Percentiles rank a stretch among this genome's conserved stretches.
Conservation (phyloP, 2,888 invertebrate genomes). For the Blomia tropicalis region DNA sequence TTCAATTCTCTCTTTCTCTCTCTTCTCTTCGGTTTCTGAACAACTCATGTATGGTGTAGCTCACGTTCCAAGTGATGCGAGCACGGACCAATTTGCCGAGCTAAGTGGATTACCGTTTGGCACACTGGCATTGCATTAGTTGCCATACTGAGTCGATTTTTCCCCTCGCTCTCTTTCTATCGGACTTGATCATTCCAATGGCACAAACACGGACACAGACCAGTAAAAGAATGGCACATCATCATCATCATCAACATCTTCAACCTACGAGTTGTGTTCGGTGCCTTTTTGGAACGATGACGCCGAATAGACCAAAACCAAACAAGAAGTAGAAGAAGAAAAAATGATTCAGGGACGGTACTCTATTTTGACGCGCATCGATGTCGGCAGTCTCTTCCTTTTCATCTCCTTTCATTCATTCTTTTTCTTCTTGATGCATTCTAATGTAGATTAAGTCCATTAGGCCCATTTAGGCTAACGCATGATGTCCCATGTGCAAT, state of each 20-base stretch:
- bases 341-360: background rate
- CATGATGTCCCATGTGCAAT: too few species aligned
- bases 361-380: conserved; percentile 2
- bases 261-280: too few species aligned
- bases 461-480: background rate
- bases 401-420: background rate
- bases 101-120: conserved; percentile 9
- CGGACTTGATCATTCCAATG: conserved; percentile 4
- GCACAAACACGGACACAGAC: too few species aligned
- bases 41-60: background rate
- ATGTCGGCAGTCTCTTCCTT: background rate
- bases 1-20: too few species aligned
- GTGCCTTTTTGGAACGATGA: too few species aligned
- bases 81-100: background rate
- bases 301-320: background rate
- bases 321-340: background rate
- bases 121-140: background rate
- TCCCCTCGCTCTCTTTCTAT: background rate
- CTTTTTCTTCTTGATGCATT: background rate
- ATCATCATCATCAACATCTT: too few species aligned
- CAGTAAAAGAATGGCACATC: too few species aligned
- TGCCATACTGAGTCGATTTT: background rate
- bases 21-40: too few species aligned
- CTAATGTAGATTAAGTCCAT: conserved; percentile 8
- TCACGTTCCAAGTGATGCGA: conserved; percentile 1